These are phyloP conservation scores for Notolepis coatsorum DNA, from an alignment of 2,797 vertebrate species.

Conservation along the genomic window DNA sequence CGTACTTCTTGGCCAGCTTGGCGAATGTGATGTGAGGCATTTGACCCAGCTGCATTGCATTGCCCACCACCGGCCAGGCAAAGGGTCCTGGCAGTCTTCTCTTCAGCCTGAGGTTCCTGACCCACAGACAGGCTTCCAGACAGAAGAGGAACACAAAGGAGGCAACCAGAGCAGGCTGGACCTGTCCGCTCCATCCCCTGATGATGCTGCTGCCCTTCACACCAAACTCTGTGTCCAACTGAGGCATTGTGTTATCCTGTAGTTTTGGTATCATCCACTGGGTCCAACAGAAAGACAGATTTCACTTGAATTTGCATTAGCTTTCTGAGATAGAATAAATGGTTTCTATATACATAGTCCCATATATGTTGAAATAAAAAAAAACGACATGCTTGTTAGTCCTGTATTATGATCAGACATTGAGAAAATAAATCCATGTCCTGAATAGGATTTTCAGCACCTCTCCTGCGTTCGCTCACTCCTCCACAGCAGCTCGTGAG, in stretches of 20 bases:
- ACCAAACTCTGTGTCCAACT: slow-evolving; percentile 65
- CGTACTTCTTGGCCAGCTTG: slow-evolving; percentile 82
- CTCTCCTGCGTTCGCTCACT: slow-evolving; percentile 14
- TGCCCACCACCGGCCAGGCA: slow-evolving; percentile 88
- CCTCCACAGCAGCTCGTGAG: slow-evolving; percentile 23
- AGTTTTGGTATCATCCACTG: slow-evolving; percentile 5
- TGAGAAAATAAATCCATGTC: slow-evolving; percentile 7
- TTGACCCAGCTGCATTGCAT: slow-evolving; percentile 87
- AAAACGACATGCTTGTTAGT: background rate
- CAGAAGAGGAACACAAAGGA: slow-evolving; percentile 82
- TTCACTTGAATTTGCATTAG: slow-evolving; percentile 5
- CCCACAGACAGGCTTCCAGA: slow-evolving; percentile 77
- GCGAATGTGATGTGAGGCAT: slow-evolving; percentile 87
- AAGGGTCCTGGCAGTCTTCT: slow-evolving; percentile 84
- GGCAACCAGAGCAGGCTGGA: slow-evolving; percentile 82
- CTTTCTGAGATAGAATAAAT: background rate
- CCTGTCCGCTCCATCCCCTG: slow-evolving; percentile 79
- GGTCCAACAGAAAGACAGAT: slow-evolving; percentile 1
- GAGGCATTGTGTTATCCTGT: slow-evolving; percentile 48
- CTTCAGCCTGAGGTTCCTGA: slow-evolving; percentile 68
- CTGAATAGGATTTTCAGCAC: background rate
- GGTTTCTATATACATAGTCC: background rate
- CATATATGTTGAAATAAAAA: background rate
- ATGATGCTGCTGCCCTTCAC: slow-evolving; percentile 69
- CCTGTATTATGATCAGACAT: background rate